Evolutionary conservation across 2,113 vertebrate genomes (phyloP), one percentile per base, ranked within the genome.

Genomic region (Cromileptes altivelis): DNA sequence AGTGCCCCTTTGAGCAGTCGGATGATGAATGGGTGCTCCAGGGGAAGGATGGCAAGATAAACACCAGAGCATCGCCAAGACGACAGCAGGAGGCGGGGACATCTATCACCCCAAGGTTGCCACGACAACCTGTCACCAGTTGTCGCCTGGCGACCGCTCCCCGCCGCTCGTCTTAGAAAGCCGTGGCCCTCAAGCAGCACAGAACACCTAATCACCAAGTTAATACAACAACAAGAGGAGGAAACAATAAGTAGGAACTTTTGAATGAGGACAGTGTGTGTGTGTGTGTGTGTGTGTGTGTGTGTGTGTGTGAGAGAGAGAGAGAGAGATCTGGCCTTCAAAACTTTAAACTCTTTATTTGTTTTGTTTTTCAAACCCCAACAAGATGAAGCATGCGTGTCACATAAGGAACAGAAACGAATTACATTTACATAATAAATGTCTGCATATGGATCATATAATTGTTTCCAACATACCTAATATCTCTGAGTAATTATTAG

Each of bases 91-190:
- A 83, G 78, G 80, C 23, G 40, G 70, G 70, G 64, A 70, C 76
- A 92, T 94, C 88, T 55, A 92, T 93, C 89, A 91, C 62, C 23
- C 45, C 88, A 88, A 89, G 89, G 91, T 92, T 91, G 78, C 78
- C 70, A 65, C n/a, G 72, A 87, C 87, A 81, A 90, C 89, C 47
- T 83, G 78, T 71, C 81, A 61, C 19, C 3, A 0, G 70, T 55
- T 17, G 82, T 86, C 69, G 53, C 83, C 80, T 70, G 77, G 81
- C 79, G 52, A 81, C 81, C 18, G 45, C 75, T 70, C 8, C 0
- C 4, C 11, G n/a, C 50, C 1, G 10, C 50, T 65, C 3, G 0
- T n/a, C 77, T 62, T 30, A 1, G 12, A 55, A 45, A 56, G 52
- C 60, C 11, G 27, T 27, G 84, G 77, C 88, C 89, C 75, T 83